A percentile compares a stretch with the other conserved stretches of the same genome.
Conservation (phyloP, 1,140 invertebrate genomes). For the Philotrypesis tridentata region DNA sequence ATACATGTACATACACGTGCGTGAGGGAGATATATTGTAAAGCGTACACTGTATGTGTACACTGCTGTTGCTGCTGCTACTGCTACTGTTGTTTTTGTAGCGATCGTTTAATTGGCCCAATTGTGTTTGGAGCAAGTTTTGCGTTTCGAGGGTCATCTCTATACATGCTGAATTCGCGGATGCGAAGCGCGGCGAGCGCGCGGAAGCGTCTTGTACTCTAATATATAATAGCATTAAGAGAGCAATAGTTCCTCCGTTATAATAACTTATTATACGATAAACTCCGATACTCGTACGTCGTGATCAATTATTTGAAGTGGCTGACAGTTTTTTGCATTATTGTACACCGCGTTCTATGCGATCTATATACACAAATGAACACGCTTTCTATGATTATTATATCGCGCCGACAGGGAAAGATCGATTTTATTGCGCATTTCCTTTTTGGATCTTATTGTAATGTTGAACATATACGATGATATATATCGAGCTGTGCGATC, state of each 20-base stretch:
- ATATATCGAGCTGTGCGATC: not conserved
- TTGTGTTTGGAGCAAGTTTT: not conserved
- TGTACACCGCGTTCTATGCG: not conserved
- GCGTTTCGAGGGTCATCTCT: not conserved
- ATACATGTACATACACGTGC: too few species aligned
- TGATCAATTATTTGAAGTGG: slow-evolving; percentile 7
- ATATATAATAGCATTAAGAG: slow-evolving; percentile 20
- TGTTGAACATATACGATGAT: not conserved
- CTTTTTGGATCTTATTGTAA: not conserved
- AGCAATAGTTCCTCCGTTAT: slow-evolving; percentile 25
- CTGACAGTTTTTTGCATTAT: not conserved
- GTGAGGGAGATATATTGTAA: too few species aligned
- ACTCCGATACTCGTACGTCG: not conserved
- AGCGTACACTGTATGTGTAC: not conserved
- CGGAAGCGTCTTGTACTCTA: not conserved
- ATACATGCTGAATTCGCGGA: not conserved
- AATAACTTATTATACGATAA: slow-evolving; percentile 15
- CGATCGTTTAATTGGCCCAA: not conserved
- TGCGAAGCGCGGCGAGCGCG: too few species aligned
- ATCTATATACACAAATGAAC: too few species aligned
- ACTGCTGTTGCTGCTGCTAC: too few species aligned
- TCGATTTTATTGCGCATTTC: not conserved
- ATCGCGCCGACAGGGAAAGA: too few species aligned
- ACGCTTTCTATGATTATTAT: too few species aligned
- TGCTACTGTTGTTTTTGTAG: too few species aligned